These are phyloP conservation scores for Pempheris klunzingeri DNA, from an alignment of 2,797 vertebrate genomes.

Conservation along the genomic window DNA sequence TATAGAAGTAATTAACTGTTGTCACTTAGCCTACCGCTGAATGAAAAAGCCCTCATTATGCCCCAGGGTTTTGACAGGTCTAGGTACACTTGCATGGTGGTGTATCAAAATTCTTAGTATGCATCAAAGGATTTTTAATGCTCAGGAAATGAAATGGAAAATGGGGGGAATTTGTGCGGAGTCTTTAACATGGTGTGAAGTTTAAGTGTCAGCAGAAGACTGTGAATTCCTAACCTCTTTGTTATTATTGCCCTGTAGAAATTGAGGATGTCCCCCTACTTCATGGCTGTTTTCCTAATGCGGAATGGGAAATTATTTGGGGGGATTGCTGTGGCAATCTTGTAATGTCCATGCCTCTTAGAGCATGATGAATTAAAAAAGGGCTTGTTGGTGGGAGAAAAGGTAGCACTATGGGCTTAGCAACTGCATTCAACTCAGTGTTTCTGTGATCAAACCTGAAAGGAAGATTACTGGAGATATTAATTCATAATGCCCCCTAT, in stretches of 20 bases:
- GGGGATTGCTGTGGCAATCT: conserved; percentile 57
- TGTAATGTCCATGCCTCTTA: conserved; percentile 72
- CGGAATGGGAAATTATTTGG: conserved; percentile 70
- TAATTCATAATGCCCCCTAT: conserved; percentile 40
- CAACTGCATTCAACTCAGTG: conserved; percentile 41
- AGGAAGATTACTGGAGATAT: conserved; percentile 42
- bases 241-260: conserved; percentile 78
- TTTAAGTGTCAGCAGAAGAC: conserved; percentile 60
- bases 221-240: conserved; percentile 66
- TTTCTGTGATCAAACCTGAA: conserved; percentile 58
- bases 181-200: conserved; percentile 72
- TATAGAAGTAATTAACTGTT: conserved; percentile 26
- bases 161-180: conserved; percentile 35
- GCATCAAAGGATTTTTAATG: conserved; percentile 64
- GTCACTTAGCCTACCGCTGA: conserved; percentile 36
- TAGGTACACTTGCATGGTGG: conserved; percentile 17
- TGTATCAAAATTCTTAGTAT: conserved; percentile 42
- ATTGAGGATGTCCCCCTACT: conserved; percentile 76
- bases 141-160: conserved; percentile 61
- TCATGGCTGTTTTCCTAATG: conserved; percentile 81
- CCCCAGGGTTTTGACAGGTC: conserved; percentile 26
- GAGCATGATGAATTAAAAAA: conserved; percentile 65
- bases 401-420: conserved; percentile 32
- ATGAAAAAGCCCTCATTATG: conserved; percentile 37
- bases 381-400: conserved; percentile 35